Evolutionary conservation across 2,797 vertebrate genomes (phyloP).

Genomic region (Danionella dracula): DNA sequence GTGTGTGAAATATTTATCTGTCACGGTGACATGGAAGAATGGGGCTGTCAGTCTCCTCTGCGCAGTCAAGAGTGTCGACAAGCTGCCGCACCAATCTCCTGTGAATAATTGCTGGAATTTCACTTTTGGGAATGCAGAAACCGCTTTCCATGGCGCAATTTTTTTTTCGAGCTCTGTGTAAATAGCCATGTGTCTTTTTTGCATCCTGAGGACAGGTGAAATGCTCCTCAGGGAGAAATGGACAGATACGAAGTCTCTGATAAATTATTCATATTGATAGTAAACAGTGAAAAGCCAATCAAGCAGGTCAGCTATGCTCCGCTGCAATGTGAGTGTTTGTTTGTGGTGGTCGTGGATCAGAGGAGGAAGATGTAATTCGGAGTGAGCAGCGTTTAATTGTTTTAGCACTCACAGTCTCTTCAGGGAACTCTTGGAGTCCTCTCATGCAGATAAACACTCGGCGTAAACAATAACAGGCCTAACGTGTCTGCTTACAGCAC

Average conservation of each 20-base stretch:
- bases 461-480: conserved; percentile 57
- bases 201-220: conserved; percentile 68
- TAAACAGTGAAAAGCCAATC: conserved; percentile 85
- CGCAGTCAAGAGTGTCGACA: conserved; percentile 73
- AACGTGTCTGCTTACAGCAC: conserved; percentile 50
- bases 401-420: conserved; percentile 59
- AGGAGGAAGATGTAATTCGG: conserved; percentile 39
- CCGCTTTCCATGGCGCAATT: conserved; percentile 50
- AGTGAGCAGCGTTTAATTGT: conserved; percentile 57
- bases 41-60: conserved; percentile 85
- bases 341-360: conserved; percentile 37
- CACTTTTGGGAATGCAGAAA: conserved; percentile 74
- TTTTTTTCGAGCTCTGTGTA: conserved; percentile 8
- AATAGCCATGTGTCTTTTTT: conserved; percentile 46
- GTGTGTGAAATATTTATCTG: conserved; percentile 98
- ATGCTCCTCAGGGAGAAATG: conserved; percentile 59
- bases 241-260: conserved; percentile 56
- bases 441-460: conserved; percentile 63
- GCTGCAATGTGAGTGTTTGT: conserved; percentile 37
- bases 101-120: conserved; percentile 82
- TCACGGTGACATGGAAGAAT: conserved; percentile 90
- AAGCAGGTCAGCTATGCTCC: conserved; percentile 84
- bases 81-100: conserved; percentile 70
- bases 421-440: conserved; percentile 53
- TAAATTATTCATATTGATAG: conserved; percentile 86